Evolutionary conservation across 2,797 vertebrate genomes (phyloP).

Genomic region (Arremon aurantiirostris): DNA sequence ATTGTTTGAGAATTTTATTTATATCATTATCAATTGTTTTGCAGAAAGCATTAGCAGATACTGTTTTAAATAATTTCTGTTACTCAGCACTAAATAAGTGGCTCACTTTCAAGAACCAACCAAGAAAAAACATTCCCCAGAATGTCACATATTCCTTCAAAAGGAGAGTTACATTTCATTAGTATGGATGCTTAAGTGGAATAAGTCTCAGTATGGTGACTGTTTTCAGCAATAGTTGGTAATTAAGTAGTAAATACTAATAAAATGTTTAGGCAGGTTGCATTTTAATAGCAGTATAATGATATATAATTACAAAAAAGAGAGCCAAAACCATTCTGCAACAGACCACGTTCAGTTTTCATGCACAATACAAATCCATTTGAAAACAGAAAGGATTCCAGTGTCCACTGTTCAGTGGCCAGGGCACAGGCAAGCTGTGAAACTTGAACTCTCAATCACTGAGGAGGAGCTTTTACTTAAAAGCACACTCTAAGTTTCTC

Average conservation of each 20-base stretch:
- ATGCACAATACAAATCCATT: background rate
- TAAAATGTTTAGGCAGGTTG: slow-evolving; percentile 19
- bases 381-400: slow-evolving; percentile 21
- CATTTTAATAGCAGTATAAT: slow-evolving; percentile 12
- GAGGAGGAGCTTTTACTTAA: background rate
- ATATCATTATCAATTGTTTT: background rate
- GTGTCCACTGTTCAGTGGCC: background rate
- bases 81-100: slow-evolving; percentile 38
- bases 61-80: slow-evolving; percentile 17
- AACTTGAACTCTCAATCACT: background rate
- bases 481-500: background rate
- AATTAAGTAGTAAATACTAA: slow-evolving; percentile 39
- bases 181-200: background rate
- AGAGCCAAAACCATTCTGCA: background rate
- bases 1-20: background rate
- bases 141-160: background rate
- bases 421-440: background rate
- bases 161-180: background rate
- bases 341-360: background rate
- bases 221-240: slow-evolving; percentile 14
- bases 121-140: background rate
- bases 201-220: background rate
- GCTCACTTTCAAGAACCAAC: background rate
- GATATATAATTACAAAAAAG: slow-evolving; percentile 1
- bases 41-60: background rate